Evolutionary conservation across 2,113 vertebrate species (phyloP).

Genomic region (Melospiza melodia): DNA sequence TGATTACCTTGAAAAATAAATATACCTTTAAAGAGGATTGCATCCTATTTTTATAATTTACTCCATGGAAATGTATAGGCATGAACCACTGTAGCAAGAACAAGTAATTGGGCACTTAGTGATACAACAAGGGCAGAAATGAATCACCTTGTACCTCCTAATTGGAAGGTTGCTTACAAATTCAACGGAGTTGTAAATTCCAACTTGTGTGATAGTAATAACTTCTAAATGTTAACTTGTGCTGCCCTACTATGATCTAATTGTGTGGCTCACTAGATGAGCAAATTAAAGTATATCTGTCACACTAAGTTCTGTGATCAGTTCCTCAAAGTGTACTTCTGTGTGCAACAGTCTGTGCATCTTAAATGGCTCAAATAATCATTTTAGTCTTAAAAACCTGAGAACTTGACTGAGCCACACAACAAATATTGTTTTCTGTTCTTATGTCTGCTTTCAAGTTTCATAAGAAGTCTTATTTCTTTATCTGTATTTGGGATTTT

Average conservation of each 20-base stretch:
- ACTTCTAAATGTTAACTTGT: neutral
- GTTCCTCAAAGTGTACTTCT: neutral
- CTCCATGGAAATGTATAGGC: neutral
- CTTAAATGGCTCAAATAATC: neutral
- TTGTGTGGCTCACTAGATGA: neutral
- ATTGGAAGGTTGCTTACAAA: neutral
- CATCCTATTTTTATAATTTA: conserved; percentile 34
- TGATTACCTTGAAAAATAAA: conserved; percentile 20
- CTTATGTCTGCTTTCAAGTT: neutral
- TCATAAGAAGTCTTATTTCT: neutral
- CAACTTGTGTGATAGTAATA: neutral
- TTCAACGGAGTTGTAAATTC: neutral
- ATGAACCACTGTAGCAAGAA: conserved; percentile 11
- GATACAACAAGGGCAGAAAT: neutral
- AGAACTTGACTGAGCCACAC: neutral
- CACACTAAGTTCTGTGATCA: neutral
- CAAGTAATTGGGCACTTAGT: conserved; percentile 49
- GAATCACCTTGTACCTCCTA: neutral
- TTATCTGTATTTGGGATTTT: neutral
- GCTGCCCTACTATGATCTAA: neutral
- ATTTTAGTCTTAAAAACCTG: neutral
- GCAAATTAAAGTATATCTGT: neutral
- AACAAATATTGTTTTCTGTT: neutral
- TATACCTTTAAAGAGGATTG: neutral
- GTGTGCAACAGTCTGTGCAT: neutral